Base-by-base conservation (phyloP, 2,113 vertebrate genomes). In the Cnemophilus loriae region DNA sequence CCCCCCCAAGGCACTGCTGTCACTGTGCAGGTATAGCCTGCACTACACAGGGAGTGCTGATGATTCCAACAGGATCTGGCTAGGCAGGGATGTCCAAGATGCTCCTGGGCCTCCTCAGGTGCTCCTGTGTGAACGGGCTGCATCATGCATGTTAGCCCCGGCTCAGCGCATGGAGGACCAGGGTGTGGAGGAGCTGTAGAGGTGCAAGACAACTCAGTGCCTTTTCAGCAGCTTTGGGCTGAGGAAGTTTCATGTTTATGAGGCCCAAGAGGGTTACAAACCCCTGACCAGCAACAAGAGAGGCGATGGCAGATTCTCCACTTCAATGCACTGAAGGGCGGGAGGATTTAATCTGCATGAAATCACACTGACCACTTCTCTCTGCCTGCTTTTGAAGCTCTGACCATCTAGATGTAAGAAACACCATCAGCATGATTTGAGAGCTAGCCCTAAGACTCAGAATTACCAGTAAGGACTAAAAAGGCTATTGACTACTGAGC, bases 31-130 rank as follows among this genome's bases (percentile, higher is more conserved):
- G 23, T 0, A 32, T 3, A 37, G 52, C 21, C 13, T 71, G 68
- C 55, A 1, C 27, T 1, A 3, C 10, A 11, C 0, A 1, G 20
- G 18, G 4, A 49, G 27, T 4, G 18, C 28, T 1, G 11, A 53
- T 33, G 32, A 8, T 21, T 57, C 24, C 74, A 28, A 56, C 60
- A 39, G 78, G 49, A 17, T 44, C 20, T 57, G 65, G 56, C 52
- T 8, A 44, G 3, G 0, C 20, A 56, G 35, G 35, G 13, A 13
- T 28, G 63, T 71, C 59, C 39, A 15, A 26, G 82, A 21, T 4
- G 63, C 68, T 86, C 33, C 79, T 24, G 28, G n/a, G 26, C 7
- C 1, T 46, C 21, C 59, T 65, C 2, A 49, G 52, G 47, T 10
- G 18, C 24, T 35, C 15, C 13, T 0, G 13, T 4, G 30, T 19